Evolutionary conservation across 2,113 vertebrate species (phyloP).

Genomic region (Siniperca knerii): DNA sequence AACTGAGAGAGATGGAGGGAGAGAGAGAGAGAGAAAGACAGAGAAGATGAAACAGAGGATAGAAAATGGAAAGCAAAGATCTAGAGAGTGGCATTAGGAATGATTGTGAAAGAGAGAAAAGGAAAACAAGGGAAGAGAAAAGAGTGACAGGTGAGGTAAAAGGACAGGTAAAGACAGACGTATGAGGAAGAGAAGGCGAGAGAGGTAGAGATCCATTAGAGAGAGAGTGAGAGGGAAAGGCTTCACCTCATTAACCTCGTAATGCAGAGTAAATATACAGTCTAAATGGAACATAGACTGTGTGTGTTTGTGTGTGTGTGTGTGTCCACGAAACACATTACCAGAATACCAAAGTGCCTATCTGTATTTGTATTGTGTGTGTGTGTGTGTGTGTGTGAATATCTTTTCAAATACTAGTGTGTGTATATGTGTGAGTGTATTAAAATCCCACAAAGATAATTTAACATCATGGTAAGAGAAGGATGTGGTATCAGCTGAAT

Average conservation of each 20-base stretch:
- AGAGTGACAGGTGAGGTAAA: constrained; percentile 22
- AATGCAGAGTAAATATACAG: constrained; percentile 81
- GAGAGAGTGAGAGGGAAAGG: constrained; percentile 53
- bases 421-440: background rate
- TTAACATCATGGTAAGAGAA: background rate
- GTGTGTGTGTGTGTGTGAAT: constrained; percentile 4
- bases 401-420: background rate
- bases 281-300: constrained; percentile 71
- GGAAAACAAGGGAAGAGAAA: constrained; percentile 21
- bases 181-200: constrained; percentile 16
- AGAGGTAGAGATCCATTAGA: constrained; percentile 64
- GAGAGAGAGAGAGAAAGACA: constrained; percentile 1
- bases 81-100: constrained; percentile 58
- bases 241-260: constrained; percentile 79
- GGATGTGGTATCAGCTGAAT: too few relatives aligned
- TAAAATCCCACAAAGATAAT: background rate
- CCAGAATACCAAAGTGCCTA: constrained; percentile 37
- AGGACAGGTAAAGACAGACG: constrained; percentile 22
- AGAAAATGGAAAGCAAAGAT: constrained; percentile 53
- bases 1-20: constrained; percentile 75
- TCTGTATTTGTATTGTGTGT: constrained; percentile 35
- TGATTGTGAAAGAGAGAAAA: constrained; percentile 46
- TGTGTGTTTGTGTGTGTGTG: constrained; percentile 64
- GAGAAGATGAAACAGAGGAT: constrained; percentile 34
- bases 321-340: constrained; percentile 32